Conservation (phyloP, 2,113 vertebrate genomes). For the Hipposideros armiger region DNA sequence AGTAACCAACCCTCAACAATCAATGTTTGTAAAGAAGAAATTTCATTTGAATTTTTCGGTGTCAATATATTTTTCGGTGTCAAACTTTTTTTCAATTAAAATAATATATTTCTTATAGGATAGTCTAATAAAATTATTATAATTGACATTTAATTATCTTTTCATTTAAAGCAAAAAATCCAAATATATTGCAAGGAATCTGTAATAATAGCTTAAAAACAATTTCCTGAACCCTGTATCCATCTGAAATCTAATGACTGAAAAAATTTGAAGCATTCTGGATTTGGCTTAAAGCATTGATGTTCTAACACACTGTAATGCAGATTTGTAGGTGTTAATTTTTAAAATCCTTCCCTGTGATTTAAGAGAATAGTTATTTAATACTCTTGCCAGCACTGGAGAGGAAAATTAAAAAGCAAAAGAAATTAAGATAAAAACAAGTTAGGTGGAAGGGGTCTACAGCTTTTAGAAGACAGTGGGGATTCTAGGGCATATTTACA, state of each 20-base stretch:
- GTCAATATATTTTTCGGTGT: conserved; percentile 72
- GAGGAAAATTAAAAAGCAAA: background rate
- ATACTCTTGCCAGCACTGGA: background rate
- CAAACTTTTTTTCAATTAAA: conserved; percentile 76
- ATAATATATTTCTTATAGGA: conserved; percentile 76
- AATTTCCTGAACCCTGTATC: conserved; percentile 72
- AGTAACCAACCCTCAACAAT: background rate
- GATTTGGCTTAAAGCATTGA: conserved; percentile 69
- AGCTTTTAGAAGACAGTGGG: conserved; percentile 49
- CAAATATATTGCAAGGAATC: conserved; percentile 65
- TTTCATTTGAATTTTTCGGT: conserved; percentile 56
- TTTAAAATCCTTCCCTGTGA: conserved; percentile 67
- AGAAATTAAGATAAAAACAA: conserved; percentile 59
- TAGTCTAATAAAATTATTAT: conserved; percentile 79
- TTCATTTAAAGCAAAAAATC: conserved; percentile 72
- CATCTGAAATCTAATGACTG: conserved; percentile 78
- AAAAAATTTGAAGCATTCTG: conserved; percentile 75
- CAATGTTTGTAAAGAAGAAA: conserved; percentile 69
- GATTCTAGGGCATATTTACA: conserved; percentile 53
- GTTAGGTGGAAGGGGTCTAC: background rate
- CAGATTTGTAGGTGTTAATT: conserved; percentile 53
- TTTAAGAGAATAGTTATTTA: conserved; percentile 46
- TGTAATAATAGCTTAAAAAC: conserved; percentile 73
- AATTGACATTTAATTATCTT: conserved; percentile 78
- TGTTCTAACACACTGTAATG: conserved; percentile 74